Percentiles rank a stretch among this genome's conserved stretches.
phyloP scores from a whole-genome alignment of 2,113 vertebrate species.

The Sander vitreus region DNA sequence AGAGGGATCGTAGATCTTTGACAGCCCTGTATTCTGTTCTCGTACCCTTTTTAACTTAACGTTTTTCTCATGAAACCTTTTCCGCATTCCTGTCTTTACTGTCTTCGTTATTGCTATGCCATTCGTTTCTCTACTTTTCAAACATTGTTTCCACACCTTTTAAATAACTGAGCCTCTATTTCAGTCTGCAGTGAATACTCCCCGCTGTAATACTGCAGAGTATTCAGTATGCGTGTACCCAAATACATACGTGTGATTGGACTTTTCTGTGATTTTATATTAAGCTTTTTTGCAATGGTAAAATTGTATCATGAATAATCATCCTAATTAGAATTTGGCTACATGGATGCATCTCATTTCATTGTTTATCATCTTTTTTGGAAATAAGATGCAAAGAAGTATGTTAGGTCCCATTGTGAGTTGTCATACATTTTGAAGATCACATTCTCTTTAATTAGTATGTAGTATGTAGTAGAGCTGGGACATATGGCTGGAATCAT shows the following conservation, averaged over 20 bases:
- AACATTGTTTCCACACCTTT: slow-evolving; percentile 1
- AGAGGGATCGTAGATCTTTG: slow-evolving; percentile 22
- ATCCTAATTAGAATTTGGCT: not conserved
- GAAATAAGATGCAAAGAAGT: not conserved
- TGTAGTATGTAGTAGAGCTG: not conserved
- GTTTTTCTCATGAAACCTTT: not conserved
- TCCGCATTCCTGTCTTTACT: not conserved
- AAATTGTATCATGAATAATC: not conserved
- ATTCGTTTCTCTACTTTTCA: not conserved
- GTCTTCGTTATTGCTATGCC: not conserved
- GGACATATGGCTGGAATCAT: not conserved
- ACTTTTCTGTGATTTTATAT: not conserved
- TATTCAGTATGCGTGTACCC: not conserved
- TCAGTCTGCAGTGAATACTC: not conserved
- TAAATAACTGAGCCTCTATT: not conserved
- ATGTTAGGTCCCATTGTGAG: not conserved
- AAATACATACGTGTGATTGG: not conserved
- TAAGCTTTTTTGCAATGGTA: not conserved
- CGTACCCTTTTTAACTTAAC: not conserved
- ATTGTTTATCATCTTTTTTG: not conserved
- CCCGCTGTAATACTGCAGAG: not conserved
- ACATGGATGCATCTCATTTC: not conserved
- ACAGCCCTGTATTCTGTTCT: slow-evolving; percentile 20
- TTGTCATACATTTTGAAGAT: not conserved
- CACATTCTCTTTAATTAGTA: not conserved